Percentiles rank a stretch among this genome's conserved stretches.
Evolutionary conservation across 2,113 vertebrate species (phyloP).

Genomic region (Perca schrenkii): DNA sequence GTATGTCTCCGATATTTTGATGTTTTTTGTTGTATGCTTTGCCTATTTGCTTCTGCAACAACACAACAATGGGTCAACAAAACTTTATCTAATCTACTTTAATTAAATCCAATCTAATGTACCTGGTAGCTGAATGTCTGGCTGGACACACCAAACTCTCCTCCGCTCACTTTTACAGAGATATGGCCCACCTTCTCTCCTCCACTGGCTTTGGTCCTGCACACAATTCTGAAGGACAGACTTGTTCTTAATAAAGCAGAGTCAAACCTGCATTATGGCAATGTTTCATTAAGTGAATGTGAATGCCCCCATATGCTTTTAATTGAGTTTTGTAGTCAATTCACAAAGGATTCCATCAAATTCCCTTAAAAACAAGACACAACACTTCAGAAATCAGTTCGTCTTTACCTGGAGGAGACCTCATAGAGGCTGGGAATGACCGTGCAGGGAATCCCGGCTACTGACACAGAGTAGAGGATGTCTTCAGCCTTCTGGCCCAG

Average conservation of each 20-base stretch:
- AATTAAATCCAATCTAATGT: conserved; percentile 9
- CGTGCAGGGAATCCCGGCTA: conserved; percentile 90
- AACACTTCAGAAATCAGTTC: not conserved
- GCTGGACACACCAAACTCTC: conserved; percentile 88
- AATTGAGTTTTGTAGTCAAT: not conserved
- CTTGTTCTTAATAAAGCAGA: not conserved
- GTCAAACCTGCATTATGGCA: not conserved
- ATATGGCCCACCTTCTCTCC: conserved; percentile 85
- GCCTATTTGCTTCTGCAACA: not conserved
- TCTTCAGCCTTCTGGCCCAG: conserved; percentile 95
- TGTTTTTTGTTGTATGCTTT: not conserved
- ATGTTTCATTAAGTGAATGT: not conserved
- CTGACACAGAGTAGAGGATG: conserved; percentile 89
- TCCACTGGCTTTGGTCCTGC: conserved; percentile 86
- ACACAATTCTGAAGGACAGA: conserved; percentile 89
- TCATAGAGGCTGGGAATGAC: conserved; percentile 90
- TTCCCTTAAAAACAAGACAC: not conserved
- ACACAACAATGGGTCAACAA: not conserved
- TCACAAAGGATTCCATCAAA: not conserved
- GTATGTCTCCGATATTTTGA: not conserved
- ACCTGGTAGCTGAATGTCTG: conserved; percentile 95
- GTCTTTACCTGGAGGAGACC: conserved; percentile 92
- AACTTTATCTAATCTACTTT: not conserved
- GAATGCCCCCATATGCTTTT: not conserved
- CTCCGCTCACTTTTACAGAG: conserved; percentile 89